Percentiles rank a stretch among this genome's conserved stretches.
Evolutionary conservation across 2,113 vertebrate species (phyloP).

Genomic region (Panthera leo): DNA sequence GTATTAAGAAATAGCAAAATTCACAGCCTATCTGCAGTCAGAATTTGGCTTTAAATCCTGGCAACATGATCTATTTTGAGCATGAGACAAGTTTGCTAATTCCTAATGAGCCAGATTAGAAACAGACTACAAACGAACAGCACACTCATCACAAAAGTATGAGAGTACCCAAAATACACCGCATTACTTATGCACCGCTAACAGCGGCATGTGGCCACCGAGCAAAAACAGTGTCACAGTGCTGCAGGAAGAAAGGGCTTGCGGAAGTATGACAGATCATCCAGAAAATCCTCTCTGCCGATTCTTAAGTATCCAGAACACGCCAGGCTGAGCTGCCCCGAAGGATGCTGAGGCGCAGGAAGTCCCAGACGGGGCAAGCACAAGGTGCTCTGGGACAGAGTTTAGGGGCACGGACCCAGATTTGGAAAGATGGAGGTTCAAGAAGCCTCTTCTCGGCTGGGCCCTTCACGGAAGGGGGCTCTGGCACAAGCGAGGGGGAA

Average conservation of each 20-base stretch:
- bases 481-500: accelerated
- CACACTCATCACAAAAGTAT: slow-evolving; percentile 22
- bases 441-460: not conserved
- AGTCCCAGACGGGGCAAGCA: accelerated
- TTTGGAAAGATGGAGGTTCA: not conserved
- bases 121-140: slow-evolving; percentile 60
- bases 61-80: slow-evolving; percentile 68
- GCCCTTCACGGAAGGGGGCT: accelerated
- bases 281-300: not conserved
- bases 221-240: not conserved
- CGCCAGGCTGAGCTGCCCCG: not conserved
- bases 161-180: not conserved
- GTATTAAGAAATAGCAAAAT: not conserved
- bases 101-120: slow-evolving; percentile 66
- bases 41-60: slow-evolving; percentile 50
- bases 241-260: not conserved
- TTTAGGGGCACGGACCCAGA: not conserved
- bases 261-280: not conserved
- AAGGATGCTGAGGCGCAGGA: accelerated
- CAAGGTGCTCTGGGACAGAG: accelerated
- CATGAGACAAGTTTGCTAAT: slow-evolving; percentile 50
- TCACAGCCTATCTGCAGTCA: slow-evolving; percentile 31
- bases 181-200: not conserved
- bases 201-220: not conserved
- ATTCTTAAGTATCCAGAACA: accelerated